phyloP scores from a whole-genome alignment of 2,888 invertebrate genomes.

The Scaptomyza caliginosa region DNA sequence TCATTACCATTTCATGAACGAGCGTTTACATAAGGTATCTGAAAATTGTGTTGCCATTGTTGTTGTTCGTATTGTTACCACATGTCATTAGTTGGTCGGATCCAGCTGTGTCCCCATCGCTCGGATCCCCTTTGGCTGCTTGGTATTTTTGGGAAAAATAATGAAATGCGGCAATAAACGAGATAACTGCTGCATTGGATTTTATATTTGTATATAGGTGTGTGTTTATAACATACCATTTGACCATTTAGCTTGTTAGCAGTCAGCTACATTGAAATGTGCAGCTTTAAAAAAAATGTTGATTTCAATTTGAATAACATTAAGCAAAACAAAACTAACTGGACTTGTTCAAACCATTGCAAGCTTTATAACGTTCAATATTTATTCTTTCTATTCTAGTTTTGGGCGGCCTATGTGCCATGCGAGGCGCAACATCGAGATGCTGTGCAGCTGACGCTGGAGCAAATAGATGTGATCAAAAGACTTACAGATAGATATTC shows the following conservation, averaged over 20 bases:
- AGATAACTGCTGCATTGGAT: constrained; percentile 44
- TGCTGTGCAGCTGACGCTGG: constrained; percentile 88
- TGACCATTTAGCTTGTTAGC: constrained; percentile 3
- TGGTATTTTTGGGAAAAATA: constrained; percentile 34
- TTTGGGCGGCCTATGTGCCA: constrained; percentile 90
- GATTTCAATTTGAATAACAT: no score
- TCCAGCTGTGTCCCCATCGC: not conserved
- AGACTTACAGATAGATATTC: constrained; percentile 88
- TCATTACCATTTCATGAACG: constrained; percentile 34
- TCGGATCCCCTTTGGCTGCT: not conserved
- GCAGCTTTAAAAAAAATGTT: no score
- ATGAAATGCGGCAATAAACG: constrained; percentile 60
- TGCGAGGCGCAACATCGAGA: constrained; percentile 89
- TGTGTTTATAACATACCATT: not conserved
- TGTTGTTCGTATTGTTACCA: constrained; percentile 25
- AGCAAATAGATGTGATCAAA: constrained; percentile 90
- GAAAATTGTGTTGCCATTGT: constrained; percentile 37
- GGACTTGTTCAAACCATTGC: no score
- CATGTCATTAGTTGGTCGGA: constrained; percentile 52
- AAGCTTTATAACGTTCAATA: no score
- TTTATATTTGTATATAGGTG: not conserved
- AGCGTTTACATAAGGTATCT: constrained; percentile 51
- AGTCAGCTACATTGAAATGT: not conserved
- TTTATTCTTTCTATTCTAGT: constrained; percentile 84
- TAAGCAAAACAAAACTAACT: no score